Conservation (phyloP, 2,888 invertebrate species). For the Rhorus exstirpatorius region DNA sequence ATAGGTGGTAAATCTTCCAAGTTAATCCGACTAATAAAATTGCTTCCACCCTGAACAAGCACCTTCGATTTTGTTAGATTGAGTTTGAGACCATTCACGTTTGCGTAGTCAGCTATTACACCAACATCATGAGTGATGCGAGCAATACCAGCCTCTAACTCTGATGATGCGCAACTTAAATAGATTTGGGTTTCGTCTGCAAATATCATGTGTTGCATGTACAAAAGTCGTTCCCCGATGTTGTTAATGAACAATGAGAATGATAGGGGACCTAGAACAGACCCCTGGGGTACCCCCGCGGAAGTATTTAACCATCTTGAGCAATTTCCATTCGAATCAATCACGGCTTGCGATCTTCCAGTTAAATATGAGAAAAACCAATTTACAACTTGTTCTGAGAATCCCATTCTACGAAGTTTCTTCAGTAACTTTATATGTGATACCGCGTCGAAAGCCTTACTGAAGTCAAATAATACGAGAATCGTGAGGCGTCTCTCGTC, state of each 20-base stretch:
- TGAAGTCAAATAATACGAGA: too few relatives aligned
- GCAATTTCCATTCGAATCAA: background rate
- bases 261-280: background rate
- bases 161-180: background rate
- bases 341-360: background rate
- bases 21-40: too few relatives aligned
- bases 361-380: constrained; percentile 2
- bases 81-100: too few relatives aligned
- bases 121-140: background rate
- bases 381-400: background rate
- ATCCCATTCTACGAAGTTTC: background rate
- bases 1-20: background rate
- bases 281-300: background rate
- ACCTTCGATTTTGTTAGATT: background rate
- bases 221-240: background rate
- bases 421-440: background rate
- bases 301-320: background rate
- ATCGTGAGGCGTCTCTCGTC: background rate
- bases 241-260: background rate
- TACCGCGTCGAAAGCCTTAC: too few relatives aligned
- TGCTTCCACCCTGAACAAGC: too few relatives aligned
- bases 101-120: background rate
- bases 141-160: background rate
- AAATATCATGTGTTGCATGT: background rate
- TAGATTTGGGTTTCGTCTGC: constrained; percentile 7